Percentiles rank a stretch among this genome's conserved stretches.
These are phyloP conservation scores for Tokudaia muenninki DNA, from an alignment of 2,797 vertebrate genomes.

Conservation along the genomic window DNA sequence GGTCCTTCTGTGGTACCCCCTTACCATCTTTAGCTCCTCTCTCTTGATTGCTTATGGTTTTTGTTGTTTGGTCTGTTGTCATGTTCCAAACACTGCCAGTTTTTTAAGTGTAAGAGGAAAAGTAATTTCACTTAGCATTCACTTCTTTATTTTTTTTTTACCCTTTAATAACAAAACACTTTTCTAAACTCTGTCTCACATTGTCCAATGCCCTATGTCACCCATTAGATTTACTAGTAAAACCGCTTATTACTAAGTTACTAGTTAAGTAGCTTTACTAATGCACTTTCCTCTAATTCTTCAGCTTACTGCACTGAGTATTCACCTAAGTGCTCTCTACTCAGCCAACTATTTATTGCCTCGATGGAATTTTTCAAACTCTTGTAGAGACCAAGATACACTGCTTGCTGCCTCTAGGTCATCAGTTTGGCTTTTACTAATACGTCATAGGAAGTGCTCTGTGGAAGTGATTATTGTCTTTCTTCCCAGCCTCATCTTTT, in stretches of 20 bases:
- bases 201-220: not conserved
- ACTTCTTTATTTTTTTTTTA: not conserved
- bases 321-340: not conserved
- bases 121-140: not conserved
- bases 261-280: not conserved
- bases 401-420: constrained; percentile 17
- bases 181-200: not conserved
- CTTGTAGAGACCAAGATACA: not conserved
- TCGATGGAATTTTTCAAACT: constrained; percentile 46
- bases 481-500: not conserved
- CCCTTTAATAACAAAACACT: not conserved
- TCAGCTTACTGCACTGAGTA: not conserved
- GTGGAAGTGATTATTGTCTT: not conserved
- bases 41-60: not conserved
- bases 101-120: constrained; percentile 15
- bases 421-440: constrained; percentile 42
- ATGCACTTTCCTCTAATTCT: not conserved
- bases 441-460: not conserved
- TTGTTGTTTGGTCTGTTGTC: not conserved
- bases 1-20: not conserved
- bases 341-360: not conserved
- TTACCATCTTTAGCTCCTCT: not conserved
- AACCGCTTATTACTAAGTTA: not conserved
- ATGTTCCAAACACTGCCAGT: constrained; percentile 21
- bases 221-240: not conserved